Evolutionary conservation across 2,113 vertebrate genomes (phyloP), one percentile per base, ranked within the genome.

Genomic region (Calyptomena viridis): DNA sequence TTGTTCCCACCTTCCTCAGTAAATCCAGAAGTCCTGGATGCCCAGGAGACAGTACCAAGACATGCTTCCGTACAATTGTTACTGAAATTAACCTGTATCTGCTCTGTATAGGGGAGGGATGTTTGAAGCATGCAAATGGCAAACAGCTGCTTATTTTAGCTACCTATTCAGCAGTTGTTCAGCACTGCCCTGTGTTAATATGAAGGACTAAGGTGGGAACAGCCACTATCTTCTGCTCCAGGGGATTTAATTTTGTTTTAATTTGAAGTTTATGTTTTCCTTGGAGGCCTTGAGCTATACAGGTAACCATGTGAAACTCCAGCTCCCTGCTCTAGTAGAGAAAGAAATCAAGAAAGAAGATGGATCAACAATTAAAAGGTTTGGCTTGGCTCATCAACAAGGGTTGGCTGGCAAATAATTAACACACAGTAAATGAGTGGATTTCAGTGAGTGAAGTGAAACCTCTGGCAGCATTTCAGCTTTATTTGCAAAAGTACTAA

Each of bases 341-440:
- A 98, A 96, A 71, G 98, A 99, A 95, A 87, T 98, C 95, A 92
- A 98, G 79, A 99, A 97, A 97, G 98, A 99, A 50, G 99, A 99
- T 73, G 99, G 99, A 97, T 99, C 99, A 60, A 87, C 99, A 96
- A 96, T 99, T 95, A 99, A 98, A 99, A 99, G 99, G 99, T 99
- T 98, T 98, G 99, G 81, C 74, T 84, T 95, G 87, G 97, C 98
- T 98, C 97, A 97, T 44, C 59, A 76, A 14, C 94, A 94, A 84
- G 25, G 46, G 27, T 52, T 71, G 86, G 59, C 35, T 73, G 27
- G 33, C 69, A 50, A 72, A 93, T 56, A 33, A 96, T 86, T 97
- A 96, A 97, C 78, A 78, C 87, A 97, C 93, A 91, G 24, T 31
- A 50, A 62, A 66, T 17, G 30, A 30, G 12, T 72, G 50, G 50